Evolutionary conservation across 2,113 vertebrate genomes (phyloP), one percentile per base, ranked within the genome.

Genomic region (Spilogale gracilis): DNA sequence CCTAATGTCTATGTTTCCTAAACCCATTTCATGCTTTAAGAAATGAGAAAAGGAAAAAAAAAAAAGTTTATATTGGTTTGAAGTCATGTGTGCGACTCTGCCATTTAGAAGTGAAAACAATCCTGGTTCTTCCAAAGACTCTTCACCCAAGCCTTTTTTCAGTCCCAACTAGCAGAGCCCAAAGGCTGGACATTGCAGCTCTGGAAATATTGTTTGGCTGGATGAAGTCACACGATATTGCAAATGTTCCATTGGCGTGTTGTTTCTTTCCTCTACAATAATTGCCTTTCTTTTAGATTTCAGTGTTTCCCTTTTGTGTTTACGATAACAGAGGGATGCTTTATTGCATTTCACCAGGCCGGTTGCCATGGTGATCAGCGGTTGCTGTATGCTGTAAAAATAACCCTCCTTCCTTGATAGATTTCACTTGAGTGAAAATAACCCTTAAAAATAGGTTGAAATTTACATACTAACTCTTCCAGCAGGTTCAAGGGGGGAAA

Each of bases 391-490:
- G 98, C 98, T 99, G 98, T 99, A 99, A 99, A 99, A 99, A 99
- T 99, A 99, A 99, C 98, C 98, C 98, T 99, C 98, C 98, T 99
- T 98, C 98, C 98, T 98, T 99, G 99, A 99, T 99, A 99, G 98
- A 99, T 99, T 99, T 99, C 99, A 98, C 99, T 99, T 98, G 99
- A 99, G 98, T 99, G 99, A 99, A 99, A 99, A 99, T 98, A 99
- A 99, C 98, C 98, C 99, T 99, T 99, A 99, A 99, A 99, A 99
- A 99, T 99, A 99, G 99, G 98, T 98, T 99, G 99, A 98, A 99
- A 99, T 99, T 99, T 99, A 99, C 99, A 99, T 99, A 99, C 98
- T 98, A 98, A 98, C 98, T 98, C 98, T 98, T 98, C 97, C 93
- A 96, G 97, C 97, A 98, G 98, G 98, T 98, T 98, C 97, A 95